phyloP scores from a whole-genome alignment of 2,113 vertebrate species.

The Dromiciops gliroides region DNA sequence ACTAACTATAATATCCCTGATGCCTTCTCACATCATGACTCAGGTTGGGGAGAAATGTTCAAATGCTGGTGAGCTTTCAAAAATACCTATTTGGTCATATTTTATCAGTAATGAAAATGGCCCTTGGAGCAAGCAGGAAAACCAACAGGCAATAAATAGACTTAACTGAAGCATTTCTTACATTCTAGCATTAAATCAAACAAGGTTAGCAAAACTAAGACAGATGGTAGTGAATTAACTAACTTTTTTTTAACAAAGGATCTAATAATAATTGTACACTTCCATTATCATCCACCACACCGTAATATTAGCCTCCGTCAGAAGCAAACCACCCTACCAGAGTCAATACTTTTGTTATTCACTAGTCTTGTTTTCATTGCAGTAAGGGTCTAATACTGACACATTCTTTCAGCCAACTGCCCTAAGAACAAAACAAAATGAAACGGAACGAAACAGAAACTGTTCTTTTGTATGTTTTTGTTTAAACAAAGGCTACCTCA shows the following conservation, averaged over 20 bases:
- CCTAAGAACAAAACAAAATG: not conserved
- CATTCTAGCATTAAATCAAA: conserved; percentile 30
- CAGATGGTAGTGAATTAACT: not conserved
- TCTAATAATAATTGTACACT: conserved; percentile 21
- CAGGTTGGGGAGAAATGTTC: not conserved
- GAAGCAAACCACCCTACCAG: not conserved
- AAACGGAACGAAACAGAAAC: not conserved
- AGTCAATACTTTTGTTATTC: conserved; percentile 8
- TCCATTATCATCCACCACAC: conserved; percentile 27
- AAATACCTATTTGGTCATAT: not conserved
- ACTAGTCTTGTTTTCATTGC: not conserved
- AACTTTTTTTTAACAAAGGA: conserved; percentile 34
- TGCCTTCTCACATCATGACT: not conserved
- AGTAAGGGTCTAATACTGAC: not conserved
- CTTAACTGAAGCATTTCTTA: not conserved
- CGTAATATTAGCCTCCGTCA: not conserved
- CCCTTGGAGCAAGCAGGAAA: conserved; percentile 28
- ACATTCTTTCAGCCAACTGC: not conserved
- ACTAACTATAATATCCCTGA: not conserved
- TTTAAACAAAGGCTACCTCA: conserved; percentile 33
- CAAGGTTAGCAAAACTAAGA: conserved; percentile 27
- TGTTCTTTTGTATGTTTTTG: not conserved
- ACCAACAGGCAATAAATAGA: not conserved
- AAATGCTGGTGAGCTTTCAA: not conserved
- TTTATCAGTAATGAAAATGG: conserved; percentile 24